Conservation (phyloP, 1,140 invertebrate species). For the Pararge aegeria region DNA sequence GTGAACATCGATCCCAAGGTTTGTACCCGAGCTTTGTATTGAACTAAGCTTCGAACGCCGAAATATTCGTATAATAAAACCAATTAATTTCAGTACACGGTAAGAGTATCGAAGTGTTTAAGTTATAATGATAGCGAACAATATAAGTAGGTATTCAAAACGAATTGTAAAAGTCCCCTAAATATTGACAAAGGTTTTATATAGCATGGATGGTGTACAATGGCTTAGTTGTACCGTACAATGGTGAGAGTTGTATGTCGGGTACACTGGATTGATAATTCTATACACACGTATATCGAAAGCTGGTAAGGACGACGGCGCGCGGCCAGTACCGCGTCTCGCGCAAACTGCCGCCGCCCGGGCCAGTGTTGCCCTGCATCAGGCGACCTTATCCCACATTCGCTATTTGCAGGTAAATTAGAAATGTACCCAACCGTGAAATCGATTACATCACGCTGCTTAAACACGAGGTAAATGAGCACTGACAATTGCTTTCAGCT, state of each 20-base stretch:
- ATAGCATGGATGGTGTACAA: no score
- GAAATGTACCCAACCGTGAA: constrained; percentile 39
- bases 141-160: no score
- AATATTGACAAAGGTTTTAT: no score
- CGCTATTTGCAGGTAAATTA: constrained; percentile 13
- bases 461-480: constrained; percentile 36
- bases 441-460: constrained; percentile 32
- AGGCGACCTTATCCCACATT: constrained; percentile 15
- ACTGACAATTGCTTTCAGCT: constrained; percentile 10
- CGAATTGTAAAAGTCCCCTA: no score
- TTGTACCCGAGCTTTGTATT: neutral
- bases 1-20: neutral
- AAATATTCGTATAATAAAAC: neutral
- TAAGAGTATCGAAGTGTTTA: neutral
- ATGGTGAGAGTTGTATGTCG: constrained; percentile 24
- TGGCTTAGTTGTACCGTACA: neutral
- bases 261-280: constrained; percentile 13
- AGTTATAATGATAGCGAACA: neutral
- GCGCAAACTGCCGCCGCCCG: constrained; percentile 73
- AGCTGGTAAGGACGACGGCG: constrained; percentile 20
- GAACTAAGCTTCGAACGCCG: neutral
- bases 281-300: constrained; percentile 24
- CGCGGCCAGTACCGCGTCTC: constrained; percentile 59
- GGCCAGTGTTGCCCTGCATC: constrained; percentile 47
- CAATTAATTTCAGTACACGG: neutral